Percentiles rank a stretch among this genome's conserved stretches.
phyloP scores from a whole-genome alignment of 2,113 vertebrate genomes.

The Prunella fulvescens region DNA sequence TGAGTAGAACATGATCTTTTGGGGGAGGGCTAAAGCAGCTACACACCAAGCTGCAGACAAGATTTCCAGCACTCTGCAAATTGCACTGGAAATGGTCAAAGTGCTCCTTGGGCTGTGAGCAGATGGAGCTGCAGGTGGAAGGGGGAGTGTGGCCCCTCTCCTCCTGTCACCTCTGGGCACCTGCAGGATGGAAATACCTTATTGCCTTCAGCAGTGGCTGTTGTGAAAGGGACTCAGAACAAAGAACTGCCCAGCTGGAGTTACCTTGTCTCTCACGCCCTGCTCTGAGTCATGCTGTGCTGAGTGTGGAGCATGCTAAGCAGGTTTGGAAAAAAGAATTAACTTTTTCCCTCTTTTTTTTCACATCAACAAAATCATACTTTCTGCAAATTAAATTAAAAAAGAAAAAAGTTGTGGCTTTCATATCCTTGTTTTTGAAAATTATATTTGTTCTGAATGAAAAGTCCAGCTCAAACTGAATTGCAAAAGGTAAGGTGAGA shows the following conservation, averaged over 20 bases:
- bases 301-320: background rate
- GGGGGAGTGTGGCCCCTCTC: background rate
- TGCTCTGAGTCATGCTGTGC: background rate
- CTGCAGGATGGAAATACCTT: background rate
- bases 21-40: background rate
- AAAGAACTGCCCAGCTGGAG: background rate
- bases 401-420: background rate
- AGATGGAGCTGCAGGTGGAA: fast-evolving
- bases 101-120: background rate
- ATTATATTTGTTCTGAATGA: background rate
- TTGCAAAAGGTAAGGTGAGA: background rate
- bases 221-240: background rate
- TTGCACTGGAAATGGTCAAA: background rate
- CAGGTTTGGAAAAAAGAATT: background rate
- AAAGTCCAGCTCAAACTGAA: background rate
- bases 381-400: background rate
- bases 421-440: background rate
- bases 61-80: background rate
- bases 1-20: fast-evolving
- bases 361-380: background rate
- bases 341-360: background rate
- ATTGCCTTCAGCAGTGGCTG: background rate
- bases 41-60: background rate
- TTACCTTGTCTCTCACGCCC: background rate
- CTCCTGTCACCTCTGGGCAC: background rate